These are phyloP conservation scores for Sebastes itinus DNA, from an alignment of 2,797 vertebrate genomes.

Conservation along the genomic window DNA sequence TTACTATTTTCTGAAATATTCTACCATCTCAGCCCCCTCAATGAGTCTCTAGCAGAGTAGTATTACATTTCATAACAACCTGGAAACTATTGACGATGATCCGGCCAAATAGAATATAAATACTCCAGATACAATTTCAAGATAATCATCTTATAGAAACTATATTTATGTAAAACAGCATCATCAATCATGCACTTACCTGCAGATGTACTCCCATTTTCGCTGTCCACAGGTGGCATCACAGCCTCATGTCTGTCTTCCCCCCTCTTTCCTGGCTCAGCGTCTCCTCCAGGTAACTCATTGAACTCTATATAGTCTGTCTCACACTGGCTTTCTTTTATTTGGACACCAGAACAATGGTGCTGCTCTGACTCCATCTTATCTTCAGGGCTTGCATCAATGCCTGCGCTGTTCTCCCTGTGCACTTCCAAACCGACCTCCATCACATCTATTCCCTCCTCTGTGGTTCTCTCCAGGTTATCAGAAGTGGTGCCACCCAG, in stretches of 20 bases:
- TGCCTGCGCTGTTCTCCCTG: background rate
- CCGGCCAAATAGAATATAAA: background rate
- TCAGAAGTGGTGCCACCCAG: background rate
- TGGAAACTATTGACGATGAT: background rate
- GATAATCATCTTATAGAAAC: background rate
- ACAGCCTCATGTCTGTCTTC: background rate
- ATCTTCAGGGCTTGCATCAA: background rate
- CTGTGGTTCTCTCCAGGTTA: background rate
- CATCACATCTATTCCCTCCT: background rate
- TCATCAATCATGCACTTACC: constrained; percentile 17
- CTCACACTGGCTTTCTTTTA: background rate
- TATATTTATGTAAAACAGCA: background rate
- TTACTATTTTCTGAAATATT: background rate
- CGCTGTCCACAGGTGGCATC: background rate
- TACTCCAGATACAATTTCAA: background rate
- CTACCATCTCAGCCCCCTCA: too few relatives aligned
- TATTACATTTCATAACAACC: background rate
- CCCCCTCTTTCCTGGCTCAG: background rate
- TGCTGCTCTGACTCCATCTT: background rate
- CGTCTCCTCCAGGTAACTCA: background rate
- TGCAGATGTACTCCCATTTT: background rate
- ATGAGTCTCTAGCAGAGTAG: background rate
- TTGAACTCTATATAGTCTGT: background rate
- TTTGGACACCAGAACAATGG: constrained; percentile 2
- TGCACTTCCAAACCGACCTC: background rate